These are phyloP conservation scores for Mesitornis unicolor DNA, from an alignment of 2,113 vertebrate genomes.

Conservation along the genomic window DNA sequence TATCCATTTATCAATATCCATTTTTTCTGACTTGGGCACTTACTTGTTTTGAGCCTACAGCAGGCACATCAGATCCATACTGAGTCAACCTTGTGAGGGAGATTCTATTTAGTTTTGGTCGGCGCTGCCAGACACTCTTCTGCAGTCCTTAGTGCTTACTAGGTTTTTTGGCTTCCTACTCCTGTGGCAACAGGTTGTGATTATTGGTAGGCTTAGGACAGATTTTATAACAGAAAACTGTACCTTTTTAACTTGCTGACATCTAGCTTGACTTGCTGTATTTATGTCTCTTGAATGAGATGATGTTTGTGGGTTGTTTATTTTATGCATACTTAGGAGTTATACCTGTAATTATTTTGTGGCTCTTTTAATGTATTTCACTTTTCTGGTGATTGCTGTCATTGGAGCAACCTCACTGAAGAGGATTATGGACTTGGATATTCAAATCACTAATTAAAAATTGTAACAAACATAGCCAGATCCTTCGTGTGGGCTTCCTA, in stretches of 20 bases:
- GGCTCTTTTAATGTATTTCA: neutral
- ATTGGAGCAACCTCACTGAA: neutral
- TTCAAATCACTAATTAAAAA: neutral
- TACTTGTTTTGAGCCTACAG: fast-evolving
- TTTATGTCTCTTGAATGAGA: neutral
- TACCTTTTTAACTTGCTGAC: neutral
- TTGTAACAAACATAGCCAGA: neutral
- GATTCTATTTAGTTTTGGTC: neutral
- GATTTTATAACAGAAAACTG: neutral
- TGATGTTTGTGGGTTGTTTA: neutral
- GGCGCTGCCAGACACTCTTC: neutral
- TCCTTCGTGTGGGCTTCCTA: neutral
- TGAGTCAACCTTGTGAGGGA: neutral
- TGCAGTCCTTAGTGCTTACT: neutral
- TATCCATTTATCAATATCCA: too few species aligned
- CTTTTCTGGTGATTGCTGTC: neutral
- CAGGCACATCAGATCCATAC: neutral
- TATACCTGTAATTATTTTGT: neutral
- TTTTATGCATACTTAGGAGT: neutral
- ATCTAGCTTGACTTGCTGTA: neutral
- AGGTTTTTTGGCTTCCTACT: neutral
- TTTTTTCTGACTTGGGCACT: neutral
- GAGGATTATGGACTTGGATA: neutral
- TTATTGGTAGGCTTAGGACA: neutral
- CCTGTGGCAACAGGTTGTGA: neutral